Evolutionary conservation across 1,140 invertebrate species (phyloP), one percentile per base, ranked within the genome.

Genomic region (Drosophila funebris): DNA sequence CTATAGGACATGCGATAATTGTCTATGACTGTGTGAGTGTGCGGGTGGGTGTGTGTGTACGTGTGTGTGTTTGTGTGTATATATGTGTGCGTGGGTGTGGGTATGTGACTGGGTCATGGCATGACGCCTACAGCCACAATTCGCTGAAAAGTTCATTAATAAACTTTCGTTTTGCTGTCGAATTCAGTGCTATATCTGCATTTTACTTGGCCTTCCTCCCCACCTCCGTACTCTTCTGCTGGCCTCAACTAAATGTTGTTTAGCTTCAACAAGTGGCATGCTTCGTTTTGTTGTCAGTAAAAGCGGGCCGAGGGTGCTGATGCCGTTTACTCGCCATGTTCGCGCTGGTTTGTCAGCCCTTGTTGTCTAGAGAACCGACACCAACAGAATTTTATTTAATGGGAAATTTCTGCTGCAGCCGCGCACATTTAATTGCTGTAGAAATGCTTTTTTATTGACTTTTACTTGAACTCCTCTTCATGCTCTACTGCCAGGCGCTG

Each of bases 391-490:
- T 74, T 61, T 75, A 87, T 87, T 87, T 87, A 87, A 85, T 81
- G 56, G 82, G 50, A 87, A 85, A 72, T 73, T 76, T 73, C 66
- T 64, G 46, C 44, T 71, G 81, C 77, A 85, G 33, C 64, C 78
- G 68, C 67, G 75, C 62, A 56, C 68, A 73, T 73, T 82, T 88
- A 88, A 87, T 88, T 88, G 82, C 75, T 76, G 53, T 66, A 73
- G 78, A 78, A 87, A 87, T 78, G 78, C 54, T 87, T 87, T 87
- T 85, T 87, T 87, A 87, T 87, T 87, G 83, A 78, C 83, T 83
- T 78, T 88, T 76, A 67, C 78, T 78, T 78, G 83, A 78, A 73
- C 63, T 88, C 50, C 78, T 67, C 75, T 53, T 69, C 60, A 29
- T 8, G 50, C n/a, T n/a, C n/a, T n/a, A n/a, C n/a, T n/a, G n/a